Base-by-base conservation (phyloP, 2,113 vertebrate genomes). In the Tyrannus savana region DNA sequence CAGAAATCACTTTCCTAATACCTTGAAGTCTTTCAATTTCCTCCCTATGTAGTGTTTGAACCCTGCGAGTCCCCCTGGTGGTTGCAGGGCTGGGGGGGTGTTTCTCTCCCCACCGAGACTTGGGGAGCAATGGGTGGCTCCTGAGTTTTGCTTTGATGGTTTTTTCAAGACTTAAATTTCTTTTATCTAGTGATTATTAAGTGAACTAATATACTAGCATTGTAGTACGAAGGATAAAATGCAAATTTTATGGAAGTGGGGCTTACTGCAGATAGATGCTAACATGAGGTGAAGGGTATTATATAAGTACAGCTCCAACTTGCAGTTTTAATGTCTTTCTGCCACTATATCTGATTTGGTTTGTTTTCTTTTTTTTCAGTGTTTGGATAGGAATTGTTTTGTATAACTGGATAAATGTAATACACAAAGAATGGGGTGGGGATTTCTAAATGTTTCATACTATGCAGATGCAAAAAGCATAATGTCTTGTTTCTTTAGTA, bases 31-130 rank as follows among this genome's bases (percentile, higher is more conserved):
- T 52, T 83, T 71, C 14, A 25, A 12, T 86, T 71, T 77, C 85
- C 27, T 89, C 77, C 58, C 37, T 25, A 1, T 42, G 56, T 42
- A 22, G 46, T 50, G 83, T 62, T 78, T 47, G 92, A 73, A 52
- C 46, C 17, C 52, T 81, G 50, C 10, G 87, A 78, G 97, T 89
- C 97, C 97, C 97, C 78, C 97, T 97, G 96, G 95, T 97, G 98
- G 98, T 81, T 60, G 52, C 53, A 21, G 5, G 7, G 23, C 69
- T 28, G 12, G 35, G 66, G 66, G 93, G 76, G 15, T 50, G 27
- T 47, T 52, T 58, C 3, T 3, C 22, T 60, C 52, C 52, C 53
- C 37, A 1, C 31, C 31, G 39, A 33, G 39, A 3, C 21, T 31
- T 53, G 73, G 55, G 73, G 21, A 52, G 18, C 42, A 56, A 4